These are phyloP conservation scores for Podiceps cristatus DNA, from an alignment of 2,113 vertebrate genomes.

Conservation along the genomic window DNA sequence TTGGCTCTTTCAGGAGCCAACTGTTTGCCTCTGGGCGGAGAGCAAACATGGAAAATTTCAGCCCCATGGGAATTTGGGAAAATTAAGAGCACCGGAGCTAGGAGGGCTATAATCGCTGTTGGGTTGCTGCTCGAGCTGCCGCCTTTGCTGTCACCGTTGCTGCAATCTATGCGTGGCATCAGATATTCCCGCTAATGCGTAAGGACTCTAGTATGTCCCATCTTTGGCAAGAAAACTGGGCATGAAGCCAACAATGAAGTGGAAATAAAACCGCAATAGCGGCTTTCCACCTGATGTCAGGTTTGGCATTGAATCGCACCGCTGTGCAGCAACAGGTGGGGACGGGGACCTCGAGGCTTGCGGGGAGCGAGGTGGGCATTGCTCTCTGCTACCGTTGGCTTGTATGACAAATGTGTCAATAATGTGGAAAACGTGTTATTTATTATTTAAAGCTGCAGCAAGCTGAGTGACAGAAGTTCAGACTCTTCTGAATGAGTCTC, in stretches of 20 bases:
- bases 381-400: not conserved
- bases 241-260: accelerated
- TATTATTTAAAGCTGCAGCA: not conserved
- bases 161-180: too few relatives aligned
- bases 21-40: not conserved
- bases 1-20: not conserved
- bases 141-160: accelerated
- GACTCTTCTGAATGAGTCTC: not conserved
- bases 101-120: not conserved
- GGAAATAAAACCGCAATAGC: not conserved
- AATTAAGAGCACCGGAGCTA: not conserved
- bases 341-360: not conserved
- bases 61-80: not conserved
- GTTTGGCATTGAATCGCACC: not conserved
- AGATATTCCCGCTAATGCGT: not conserved
- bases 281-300: not conserved
- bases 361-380: not conserved
- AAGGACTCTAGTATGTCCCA: not conserved
- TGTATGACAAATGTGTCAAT: not conserved
- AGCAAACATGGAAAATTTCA: not conserved
- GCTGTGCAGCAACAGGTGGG: not conserved
- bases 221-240: not conserved
- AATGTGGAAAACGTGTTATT: accelerated
- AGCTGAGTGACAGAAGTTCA: not conserved
- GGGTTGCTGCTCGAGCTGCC: not conserved